Conservation (phyloP, 2,113 vertebrate species). For the Ammospiza nelsoni region DNA sequence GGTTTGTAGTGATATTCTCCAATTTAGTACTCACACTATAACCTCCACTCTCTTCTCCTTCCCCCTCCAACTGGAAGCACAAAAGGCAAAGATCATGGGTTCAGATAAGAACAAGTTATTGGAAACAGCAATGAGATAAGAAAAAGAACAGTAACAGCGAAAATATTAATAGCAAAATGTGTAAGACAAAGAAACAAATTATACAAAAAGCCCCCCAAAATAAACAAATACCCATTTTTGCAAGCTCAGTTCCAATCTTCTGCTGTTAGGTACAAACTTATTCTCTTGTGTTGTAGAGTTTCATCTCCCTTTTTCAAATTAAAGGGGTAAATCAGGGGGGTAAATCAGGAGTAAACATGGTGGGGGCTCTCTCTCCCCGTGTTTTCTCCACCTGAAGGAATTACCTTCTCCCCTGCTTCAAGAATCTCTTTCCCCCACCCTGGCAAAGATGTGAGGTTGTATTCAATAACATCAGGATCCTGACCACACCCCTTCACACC, state of each 20-base stretch:
- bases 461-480: neutral
- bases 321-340: neutral
- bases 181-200: neutral
- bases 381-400: neutral
- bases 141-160: neutral
- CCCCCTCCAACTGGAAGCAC: neutral
- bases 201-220: fast-evolving
- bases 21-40: neutral
- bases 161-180: neutral
- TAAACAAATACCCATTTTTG: neutral
- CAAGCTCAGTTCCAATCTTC: neutral
- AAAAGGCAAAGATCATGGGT: neutral
- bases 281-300: neutral
- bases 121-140: neutral
- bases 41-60: neutral
- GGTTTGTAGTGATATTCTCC: neutral
- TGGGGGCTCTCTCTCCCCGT: neutral
- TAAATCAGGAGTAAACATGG: neutral
- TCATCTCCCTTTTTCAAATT: neutral
- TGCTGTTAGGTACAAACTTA: neutral
- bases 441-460: neutral
- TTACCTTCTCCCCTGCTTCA: neutral
- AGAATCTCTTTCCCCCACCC: too few relatives aligned
- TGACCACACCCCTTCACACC: fast-evolving
- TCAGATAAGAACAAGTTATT: neutral